Base-by-base conservation (phyloP, 2,797 vertebrate species). In the Acanthopagrus latus region DNA sequence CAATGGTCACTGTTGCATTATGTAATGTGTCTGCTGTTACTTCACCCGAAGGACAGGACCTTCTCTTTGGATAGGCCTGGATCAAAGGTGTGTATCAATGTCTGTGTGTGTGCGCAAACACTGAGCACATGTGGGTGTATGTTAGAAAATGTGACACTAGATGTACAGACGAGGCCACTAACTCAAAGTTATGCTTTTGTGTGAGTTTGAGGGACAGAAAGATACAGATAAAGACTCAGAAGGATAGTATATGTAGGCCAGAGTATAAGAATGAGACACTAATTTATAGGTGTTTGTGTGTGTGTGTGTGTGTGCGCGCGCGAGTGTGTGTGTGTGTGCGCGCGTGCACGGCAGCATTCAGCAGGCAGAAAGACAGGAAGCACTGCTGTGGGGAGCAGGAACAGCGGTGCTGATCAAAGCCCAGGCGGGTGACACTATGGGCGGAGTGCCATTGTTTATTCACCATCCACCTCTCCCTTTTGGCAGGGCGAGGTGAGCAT, bases 361-460 rank as follows among this genome's bases (percentile, higher is more conserved):
- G 85, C 87, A 90, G 87, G 83, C 84, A 90, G 88, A 90, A 78
- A 91, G 91, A 92, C 92, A 89, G 93, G 91, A 92, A 93, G 91
- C 87, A 69, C 81, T 90, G 92, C 91, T 89, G 89, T 89, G 91
- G 83, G 91, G 88, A 91, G 87, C 83, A 89, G 91, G 88, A 90
- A 92, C 90, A 91, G 90, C 74, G 81, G 88, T 89, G 88, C 72
- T 91, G 94, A 94, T 95, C 93, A 93, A 94, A 94, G 93, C 87
- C 90, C 92, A 90, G 83, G 81, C 85, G 83, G 91, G 91, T 94
- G 94, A 94, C 94, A 95, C 92, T 85, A 91, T 93, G 93, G 93
- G 93, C 87, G 91, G 91, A 92, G 92, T 88, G 91, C 90, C 91
- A 91, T 94, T 94, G 94, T 94, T 94, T 93, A 93, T 95, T 94